Evolutionary conservation across 1,140 invertebrate species (phyloP), one percentile per base, ranked within the genome.

Genomic region (Drosophila kanapiae): DNA sequence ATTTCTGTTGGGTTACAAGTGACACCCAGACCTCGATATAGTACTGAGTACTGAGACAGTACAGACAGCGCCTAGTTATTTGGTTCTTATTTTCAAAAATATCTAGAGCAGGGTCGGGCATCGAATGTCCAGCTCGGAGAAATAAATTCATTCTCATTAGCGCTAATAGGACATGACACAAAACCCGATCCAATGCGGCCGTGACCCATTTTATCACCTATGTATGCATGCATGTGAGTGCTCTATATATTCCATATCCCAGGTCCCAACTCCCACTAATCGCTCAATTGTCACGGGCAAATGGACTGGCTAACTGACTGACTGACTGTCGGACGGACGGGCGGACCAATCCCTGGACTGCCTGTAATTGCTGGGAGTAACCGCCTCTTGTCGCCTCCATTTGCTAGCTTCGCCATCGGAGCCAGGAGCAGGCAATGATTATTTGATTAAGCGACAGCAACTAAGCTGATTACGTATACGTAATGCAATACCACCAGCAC

Each of bases 391-490:
- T 61, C 31, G 57, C 11, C 53, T 37, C 38, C 37, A 23, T 43
- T 60, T 60, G 1, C 35, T 37, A 9, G 51, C 33, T 7, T 23
- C 23, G 23, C 3, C 60, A 42, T 59, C 53, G 42, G 16, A 29
- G 18, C 13, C 6, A 11, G n/a, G 62, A 49, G 38, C 56, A 43
- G 47, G 62, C 60, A 64, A 79, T 83, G 71, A 84, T 76, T 80
- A 84, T 76, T 83, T 76, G 80, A 82, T 82, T 82, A 82, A 75
- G 61, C 77, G 75, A 69, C 75, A 64, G 69, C 62, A 57, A 59
- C 76, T 70, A 76, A 84, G 81, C 81, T 83, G 64, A 84, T 83
- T 83, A 84, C 80, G 54, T 70, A 53, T 62, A 74, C 68, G 62
- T 82, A 82, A 74, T 82, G 74, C 79, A 82, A 59, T 72, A 51